Evolutionary conservation across 1,140 invertebrate genomes (phyloP).

Genomic region (Portunus trituberculatus): DNA sequence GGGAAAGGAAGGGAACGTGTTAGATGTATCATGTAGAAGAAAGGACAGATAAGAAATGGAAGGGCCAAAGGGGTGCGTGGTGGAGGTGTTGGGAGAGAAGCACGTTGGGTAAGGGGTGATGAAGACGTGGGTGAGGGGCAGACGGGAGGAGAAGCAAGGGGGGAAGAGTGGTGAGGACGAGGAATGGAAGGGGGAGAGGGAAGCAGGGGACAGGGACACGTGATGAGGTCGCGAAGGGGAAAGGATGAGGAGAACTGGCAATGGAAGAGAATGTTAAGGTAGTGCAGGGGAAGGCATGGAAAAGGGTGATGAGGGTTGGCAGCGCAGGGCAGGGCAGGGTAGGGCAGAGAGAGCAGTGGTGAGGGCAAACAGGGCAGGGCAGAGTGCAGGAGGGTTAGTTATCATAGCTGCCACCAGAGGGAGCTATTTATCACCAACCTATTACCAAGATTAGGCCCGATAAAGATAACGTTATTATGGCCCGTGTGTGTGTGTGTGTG

Average conservation of each 20-base stretch:
- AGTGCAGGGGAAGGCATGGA: neutral
- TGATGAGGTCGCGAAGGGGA: neutral
- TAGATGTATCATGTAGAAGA: too few relatives aligned
- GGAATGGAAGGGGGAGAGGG: neutral
- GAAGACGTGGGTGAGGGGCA: too few relatives aligned
- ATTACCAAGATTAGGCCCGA: neutral
- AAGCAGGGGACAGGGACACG: neutral
- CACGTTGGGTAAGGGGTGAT: too few relatives aligned
- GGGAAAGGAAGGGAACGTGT: too few relatives aligned
- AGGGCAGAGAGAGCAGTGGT: neutral
- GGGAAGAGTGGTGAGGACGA: neutral
- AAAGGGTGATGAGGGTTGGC: neutral
- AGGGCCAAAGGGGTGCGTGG: too few relatives aligned
- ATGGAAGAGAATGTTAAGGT: neutral
- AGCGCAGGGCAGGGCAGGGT: neutral
- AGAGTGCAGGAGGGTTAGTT: neutral
- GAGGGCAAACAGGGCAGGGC: too few relatives aligned
- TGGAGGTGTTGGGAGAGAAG: too few relatives aligned
- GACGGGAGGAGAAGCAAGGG: neutral
- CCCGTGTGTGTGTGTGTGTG: neutral
- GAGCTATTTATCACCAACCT: neutral
- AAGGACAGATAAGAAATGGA: too few relatives aligned
- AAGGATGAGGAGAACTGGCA: neutral
- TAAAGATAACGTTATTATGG: constrained; percentile 1
- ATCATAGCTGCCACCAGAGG: neutral